Base-by-base conservation (phyloP, 2,797 vertebrate genomes). In the Schizopygopsis pylzovi region DNA sequence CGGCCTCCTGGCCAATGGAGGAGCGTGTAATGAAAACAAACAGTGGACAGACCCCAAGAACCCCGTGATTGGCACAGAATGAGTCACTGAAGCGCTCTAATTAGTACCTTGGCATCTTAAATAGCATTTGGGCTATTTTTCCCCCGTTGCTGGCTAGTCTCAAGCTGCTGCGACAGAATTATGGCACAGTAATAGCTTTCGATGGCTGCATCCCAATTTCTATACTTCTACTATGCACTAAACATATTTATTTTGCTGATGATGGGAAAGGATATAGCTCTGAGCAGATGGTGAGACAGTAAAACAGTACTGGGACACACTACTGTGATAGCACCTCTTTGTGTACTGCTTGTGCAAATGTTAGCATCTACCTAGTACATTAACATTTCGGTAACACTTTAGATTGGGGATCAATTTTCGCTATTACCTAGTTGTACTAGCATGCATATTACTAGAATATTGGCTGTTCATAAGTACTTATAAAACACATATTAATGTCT, bases 41-140 rank as follows among this genome's bases (percentile, higher is more conserved):
- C 81, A 83, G 71, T 45, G 71, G 28, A 75, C 7, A 15, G 18
- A 75, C 71, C 41, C 70, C 13, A 20, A 16, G 45, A 68, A 68
- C 61, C 78, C 59, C 5, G 79, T 82, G 83, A 87, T 71, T 82
- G 80, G 75, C 80, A 41, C 84, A 72, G 22, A 37, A 67, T 82
- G 83, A 87, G 65, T 86, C 86, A 84, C 33, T 71, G 56, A 76
- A 85, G 68, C 68, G 20, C 79, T 86, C 56, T 89, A 86, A 89
- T 89, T 86, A 86, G 68, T 81, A 79, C 16, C 20, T 33, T 82
- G 89, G 59, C 86, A 85, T 86, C 85, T 87, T 83, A 84, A 89
- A 86, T 77, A 84, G 87, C 52, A 37, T 77, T 68, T 56, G 77
- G 70, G 59, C 73, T 87, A 47, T 56, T 80, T 63, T 84, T 82